phyloP scores from a whole-genome alignment of 2,113 vertebrate genomes.

The Megalops atlanticus region DNA sequence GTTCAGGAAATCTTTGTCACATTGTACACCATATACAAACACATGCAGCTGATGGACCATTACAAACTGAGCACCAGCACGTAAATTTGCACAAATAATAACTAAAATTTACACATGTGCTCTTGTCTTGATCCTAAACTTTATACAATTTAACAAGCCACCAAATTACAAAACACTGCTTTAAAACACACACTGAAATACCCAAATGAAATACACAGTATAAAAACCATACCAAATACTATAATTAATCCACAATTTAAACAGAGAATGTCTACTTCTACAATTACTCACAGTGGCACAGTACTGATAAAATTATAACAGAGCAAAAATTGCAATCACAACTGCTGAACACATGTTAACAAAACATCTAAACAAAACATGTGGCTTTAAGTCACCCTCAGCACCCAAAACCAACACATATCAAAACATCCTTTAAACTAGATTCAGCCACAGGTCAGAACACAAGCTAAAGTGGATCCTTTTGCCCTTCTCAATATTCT shows the following conservation, averaged over 20 bases:
- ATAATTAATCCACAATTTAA: neutral
- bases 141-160: neutral
- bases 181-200: neutral
- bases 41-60: neutral
- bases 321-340: neutral
- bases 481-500: constrained; percentile 12
- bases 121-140: neutral
- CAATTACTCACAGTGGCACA: too few species aligned
- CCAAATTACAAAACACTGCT: neutral
- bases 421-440: constrained; percentile 9
- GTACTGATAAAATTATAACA: neutral
- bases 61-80: neutral
- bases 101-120: neutral
- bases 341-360: neutral
- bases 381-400: neutral
- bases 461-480: constrained; percentile 24
- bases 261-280: neutral
- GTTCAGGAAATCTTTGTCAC: neutral
- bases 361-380: neutral
- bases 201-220: neutral
- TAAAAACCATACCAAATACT: neutral
- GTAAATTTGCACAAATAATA: neutral
- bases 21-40: neutral
- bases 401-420: neutral
- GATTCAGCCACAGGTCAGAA: constrained; percentile 30